Percentiles rank a stretch among this genome's conserved stretches.
Evolutionary conservation across 92 coral and sea anemone species (phyloP).

Genomic region (Epizoanthus stellaris): DNA sequence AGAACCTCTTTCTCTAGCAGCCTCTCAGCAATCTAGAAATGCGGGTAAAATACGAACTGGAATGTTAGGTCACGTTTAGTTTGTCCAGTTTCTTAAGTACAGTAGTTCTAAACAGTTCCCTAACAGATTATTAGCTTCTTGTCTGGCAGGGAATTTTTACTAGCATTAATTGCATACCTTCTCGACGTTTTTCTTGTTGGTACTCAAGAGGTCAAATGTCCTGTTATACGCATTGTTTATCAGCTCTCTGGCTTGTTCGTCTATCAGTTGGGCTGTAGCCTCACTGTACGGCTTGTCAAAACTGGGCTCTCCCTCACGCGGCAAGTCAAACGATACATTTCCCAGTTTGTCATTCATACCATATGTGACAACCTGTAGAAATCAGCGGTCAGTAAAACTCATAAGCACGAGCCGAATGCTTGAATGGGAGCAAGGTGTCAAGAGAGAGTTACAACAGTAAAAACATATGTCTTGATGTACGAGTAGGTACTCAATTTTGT

Average conservation of each 20-base stretch:
- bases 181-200: slow-evolving; percentile 88
- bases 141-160: neutral
- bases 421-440: too few relatives aligned
- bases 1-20: slow-evolving; percentile 93
- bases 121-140: too few relatives aligned
- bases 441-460: too few relatives aligned
- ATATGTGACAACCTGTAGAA: slow-evolving; percentile 88
- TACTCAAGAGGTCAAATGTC: slow-evolving; percentile 73
- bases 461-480: too few relatives aligned
- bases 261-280: slow-evolving; percentile 99
- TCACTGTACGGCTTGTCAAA: slow-evolving; percentile 99
- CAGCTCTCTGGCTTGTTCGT: slow-evolving; percentile 98
- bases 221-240: slow-evolving; percentile 88
- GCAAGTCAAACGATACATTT: slow-evolving; percentile 96
- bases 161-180: slow-evolving; percentile 62
- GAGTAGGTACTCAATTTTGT: too few relatives aligned
- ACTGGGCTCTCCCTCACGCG: slow-evolving; percentile 96
- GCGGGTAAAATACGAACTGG: neutral
- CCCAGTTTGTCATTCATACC: slow-evolving; percentile 98
- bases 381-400: too few relatives aligned
- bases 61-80: neutral
- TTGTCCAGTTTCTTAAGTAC: too few relatives aligned
- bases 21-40: slow-evolving; percentile 81
- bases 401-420: too few relatives aligned
- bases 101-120: too few relatives aligned